A percentile compares a stretch with the other conserved stretches of the same genome.
Conservation (phyloP, 2,113 vertebrate species). For the Ailurus styani region DNA sequence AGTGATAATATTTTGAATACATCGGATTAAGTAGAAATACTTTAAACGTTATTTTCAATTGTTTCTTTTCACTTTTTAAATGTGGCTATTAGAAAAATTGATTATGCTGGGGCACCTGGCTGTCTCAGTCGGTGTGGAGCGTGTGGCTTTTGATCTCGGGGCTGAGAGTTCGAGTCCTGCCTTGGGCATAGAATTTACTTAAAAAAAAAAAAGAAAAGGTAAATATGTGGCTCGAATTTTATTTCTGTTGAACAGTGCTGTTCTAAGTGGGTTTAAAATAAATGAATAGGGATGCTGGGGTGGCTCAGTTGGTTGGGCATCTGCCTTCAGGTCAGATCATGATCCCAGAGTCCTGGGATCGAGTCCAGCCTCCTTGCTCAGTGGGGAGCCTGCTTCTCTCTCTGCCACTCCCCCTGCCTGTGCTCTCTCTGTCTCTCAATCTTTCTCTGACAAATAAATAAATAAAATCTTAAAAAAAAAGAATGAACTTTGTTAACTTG, state of each 20-base stretch:
- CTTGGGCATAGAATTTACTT: neutral
- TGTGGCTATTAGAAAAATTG: neutral
- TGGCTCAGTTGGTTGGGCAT: too few relatives aligned
- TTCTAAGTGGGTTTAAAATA: neutral
- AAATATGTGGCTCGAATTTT: neutral
- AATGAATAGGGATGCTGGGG: neutral
- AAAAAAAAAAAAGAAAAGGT: neutral
- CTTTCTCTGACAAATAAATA: too few relatives aligned
- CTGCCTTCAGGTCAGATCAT: too few relatives aligned
- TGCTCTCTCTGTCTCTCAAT: too few relatives aligned
- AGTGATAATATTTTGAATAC: neutral
- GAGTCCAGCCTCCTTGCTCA: too few relatives aligned
- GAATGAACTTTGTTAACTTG: neutral
- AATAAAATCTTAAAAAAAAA: too few relatives aligned
- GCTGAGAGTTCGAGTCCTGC: neutral
- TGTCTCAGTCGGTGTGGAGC: neutral
- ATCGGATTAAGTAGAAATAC: neutral
- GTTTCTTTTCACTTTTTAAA: neutral
- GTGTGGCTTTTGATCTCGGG: neutral
- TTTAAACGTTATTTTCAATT: neutral
- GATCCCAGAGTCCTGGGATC: too few relatives aligned
- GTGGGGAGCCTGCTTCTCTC: too few relatives aligned
- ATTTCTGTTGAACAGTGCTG: neutral
- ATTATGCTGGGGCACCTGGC: neutral
- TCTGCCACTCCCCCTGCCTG: too few relatives aligned